Conservation (phyloP, 2,113 vertebrate species). For the Psilopsiagon aurifrons region DNA sequence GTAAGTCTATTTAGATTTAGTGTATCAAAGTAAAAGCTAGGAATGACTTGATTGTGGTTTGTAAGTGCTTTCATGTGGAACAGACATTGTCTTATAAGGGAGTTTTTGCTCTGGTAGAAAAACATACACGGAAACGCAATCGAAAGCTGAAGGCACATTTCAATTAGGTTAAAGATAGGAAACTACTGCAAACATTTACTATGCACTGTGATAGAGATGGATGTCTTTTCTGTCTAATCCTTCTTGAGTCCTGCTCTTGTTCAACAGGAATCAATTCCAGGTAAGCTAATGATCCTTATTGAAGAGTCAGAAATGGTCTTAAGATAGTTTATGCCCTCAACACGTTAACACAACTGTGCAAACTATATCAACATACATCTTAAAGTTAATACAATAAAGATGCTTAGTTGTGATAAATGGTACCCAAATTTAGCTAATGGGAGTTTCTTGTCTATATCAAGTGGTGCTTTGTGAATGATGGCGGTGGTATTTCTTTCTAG, state of each 20-base stretch:
- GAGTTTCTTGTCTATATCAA: background rate
- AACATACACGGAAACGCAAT: background rate
- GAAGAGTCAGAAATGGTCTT: background rate
- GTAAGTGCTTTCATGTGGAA: conserved; percentile 31
- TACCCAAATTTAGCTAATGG: background rate
- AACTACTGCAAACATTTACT: background rate
- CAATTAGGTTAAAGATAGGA: background rate
- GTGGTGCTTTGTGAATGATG: background rate
- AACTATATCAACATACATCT: background rate
- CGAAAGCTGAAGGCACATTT: background rate
- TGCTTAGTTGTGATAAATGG: background rate
- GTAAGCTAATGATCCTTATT: background rate
- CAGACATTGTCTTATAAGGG: background rate
- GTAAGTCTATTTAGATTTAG: conserved; percentile 20
- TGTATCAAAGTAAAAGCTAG: conserved; percentile 10
- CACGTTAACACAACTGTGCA: background rate
- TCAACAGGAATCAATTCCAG: background rate
- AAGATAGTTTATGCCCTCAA: background rate
- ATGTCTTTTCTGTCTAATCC: background rate
- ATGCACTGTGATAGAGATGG: background rate
- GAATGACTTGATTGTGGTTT: conserved; percentile 32
- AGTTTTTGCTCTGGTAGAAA: background rate
- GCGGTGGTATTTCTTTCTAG: background rate
- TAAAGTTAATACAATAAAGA: background rate
- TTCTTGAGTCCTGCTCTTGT: background rate